Evolutionary conservation across 1,140 invertebrate species (phyloP).

Genomic region (Gonioctena quinquepunctata): DNA sequence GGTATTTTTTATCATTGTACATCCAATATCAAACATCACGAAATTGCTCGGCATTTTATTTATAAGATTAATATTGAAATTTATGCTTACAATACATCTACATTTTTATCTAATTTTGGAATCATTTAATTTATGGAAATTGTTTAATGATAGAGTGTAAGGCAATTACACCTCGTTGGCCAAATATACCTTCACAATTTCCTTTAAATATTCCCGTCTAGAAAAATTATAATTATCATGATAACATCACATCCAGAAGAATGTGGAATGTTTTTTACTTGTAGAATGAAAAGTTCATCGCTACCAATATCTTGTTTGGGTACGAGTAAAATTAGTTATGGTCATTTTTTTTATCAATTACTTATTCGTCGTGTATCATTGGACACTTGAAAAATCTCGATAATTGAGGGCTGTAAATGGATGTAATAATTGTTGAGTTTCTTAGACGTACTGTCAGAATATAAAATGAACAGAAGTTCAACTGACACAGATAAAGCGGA

Average conservation of each 20-base stretch:
- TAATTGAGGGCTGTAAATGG: too few species aligned
- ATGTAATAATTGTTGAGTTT: too few species aligned
- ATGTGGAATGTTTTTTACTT: not conserved
- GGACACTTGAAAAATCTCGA: too few species aligned
- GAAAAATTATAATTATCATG: not conserved
- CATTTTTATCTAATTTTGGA: constrained; percentile 3
- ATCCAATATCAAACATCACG: not conserved
- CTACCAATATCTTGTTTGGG: too few species aligned
- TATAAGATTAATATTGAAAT: constrained; percentile 1
- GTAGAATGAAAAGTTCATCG: too few species aligned
- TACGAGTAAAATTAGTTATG: too few species aligned
- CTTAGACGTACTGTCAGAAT: too few species aligned
- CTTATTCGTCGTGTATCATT: too few species aligned
- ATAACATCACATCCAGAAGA: not conserved
- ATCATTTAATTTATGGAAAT: constrained; percentile 9
- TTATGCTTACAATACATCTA: constrained; percentile 4
- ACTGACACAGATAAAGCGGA: too few species aligned
- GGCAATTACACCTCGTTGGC: constrained; percentile 5
- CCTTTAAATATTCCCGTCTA: not conserved
- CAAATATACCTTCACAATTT: constrained; percentile 4
- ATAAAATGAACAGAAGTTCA: too few species aligned
- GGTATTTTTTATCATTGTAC: not conserved
- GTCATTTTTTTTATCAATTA: too few species aligned
- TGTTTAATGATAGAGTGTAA: constrained; percentile 7
- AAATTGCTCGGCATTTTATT: constrained; percentile 1